phyloP scores from a whole-genome alignment of 2,888 invertebrate species.

The Liodrosophila aerea region DNA sequence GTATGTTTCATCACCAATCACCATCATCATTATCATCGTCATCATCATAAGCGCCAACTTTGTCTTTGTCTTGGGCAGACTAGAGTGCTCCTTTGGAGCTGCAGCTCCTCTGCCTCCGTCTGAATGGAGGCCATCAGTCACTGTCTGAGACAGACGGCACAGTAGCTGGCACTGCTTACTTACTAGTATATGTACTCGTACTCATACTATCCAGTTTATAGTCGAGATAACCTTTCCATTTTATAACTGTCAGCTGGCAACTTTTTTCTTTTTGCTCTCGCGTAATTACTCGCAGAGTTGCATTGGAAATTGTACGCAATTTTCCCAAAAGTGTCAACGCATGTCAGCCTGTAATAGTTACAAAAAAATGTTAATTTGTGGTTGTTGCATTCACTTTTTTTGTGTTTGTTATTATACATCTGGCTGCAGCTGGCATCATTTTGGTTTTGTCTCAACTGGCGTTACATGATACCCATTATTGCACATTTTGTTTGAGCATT shows the following conservation, averaged over 20 bases:
- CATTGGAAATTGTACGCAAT: slow-evolving; percentile 62
- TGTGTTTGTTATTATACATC: slow-evolving; percentile 13
- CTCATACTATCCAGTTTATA: slow-evolving; percentile 15
- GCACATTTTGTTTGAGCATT: slow-evolving; percentile 52
- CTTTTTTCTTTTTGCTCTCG: slow-evolving; percentile 12
- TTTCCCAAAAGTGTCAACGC: slow-evolving; percentile 69
- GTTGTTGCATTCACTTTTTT: slow-evolving; percentile 47
- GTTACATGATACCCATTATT: slow-evolving; percentile 70
- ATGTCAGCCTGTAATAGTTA: slow-evolving; percentile 47
- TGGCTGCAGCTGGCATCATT: slow-evolving; percentile 40
- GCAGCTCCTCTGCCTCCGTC: slow-evolving; percentile 3
- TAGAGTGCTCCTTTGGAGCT: slow-evolving; percentile 8
- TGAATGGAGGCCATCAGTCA: slow-evolving; percentile 54
- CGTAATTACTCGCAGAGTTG: slow-evolving; percentile 56
- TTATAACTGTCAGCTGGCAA: slow-evolving; percentile 54
- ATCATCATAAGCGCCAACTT: slow-evolving; percentile 22
- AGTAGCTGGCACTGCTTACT: slow-evolving; percentile 29
- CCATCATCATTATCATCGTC: slow-evolving; percentile 20
- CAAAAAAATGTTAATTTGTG: slow-evolving; percentile 64
- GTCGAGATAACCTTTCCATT: slow-evolving; percentile 65
- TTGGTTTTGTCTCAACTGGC: slow-evolving; percentile 44
- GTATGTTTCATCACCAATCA: slow-evolving; percentile 26
- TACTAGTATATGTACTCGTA: too few species aligned
- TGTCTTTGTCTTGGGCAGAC: slow-evolving; percentile 18
- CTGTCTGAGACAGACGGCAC: slow-evolving; percentile 42